phyloP scores from a whole-genome alignment of 92 coral and sea anemone genomes.

The Palythoa grandiflora region DNA sequence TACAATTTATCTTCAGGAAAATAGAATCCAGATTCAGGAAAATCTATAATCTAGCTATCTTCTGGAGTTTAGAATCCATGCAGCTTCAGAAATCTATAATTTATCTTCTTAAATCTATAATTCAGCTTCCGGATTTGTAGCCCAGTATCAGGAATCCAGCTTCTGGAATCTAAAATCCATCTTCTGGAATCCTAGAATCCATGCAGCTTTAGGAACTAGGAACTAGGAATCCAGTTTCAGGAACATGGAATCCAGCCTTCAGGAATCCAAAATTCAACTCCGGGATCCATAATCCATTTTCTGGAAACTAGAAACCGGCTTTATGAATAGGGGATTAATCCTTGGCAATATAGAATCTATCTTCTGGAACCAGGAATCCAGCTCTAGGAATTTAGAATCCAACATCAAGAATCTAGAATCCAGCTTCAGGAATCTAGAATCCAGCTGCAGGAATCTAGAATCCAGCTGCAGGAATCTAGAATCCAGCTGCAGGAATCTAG shows the following conservation, averaged over 20 bases:
- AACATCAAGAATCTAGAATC: not conserved
- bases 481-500: too few relatives aligned
- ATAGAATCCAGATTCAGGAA: too few relatives aligned
- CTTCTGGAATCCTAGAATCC: not conserved
- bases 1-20: not conserved
- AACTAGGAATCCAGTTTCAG: not conserved
- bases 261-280: not conserved
- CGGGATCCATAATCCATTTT: not conserved
- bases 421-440: too few relatives aligned
- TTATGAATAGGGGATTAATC: too few relatives aligned
- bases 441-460: too few relatives aligned
- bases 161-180: not conserved
- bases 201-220: not conserved
- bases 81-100: not conserved
- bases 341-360: too few relatives aligned
- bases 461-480: too few relatives aligned
- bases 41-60: too few relatives aligned
- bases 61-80: too few relatives aligned
- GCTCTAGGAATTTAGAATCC: too few relatives aligned
- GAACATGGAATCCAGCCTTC: not conserved
- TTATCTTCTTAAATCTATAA: too few relatives aligned
- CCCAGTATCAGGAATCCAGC: not conserved
- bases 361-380: too few relatives aligned
- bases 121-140: not conserved
- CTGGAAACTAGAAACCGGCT: not conserved